phyloP scores from a whole-genome alignment of 2,113 vertebrate genomes.

The Chauna torquata region DNA sequence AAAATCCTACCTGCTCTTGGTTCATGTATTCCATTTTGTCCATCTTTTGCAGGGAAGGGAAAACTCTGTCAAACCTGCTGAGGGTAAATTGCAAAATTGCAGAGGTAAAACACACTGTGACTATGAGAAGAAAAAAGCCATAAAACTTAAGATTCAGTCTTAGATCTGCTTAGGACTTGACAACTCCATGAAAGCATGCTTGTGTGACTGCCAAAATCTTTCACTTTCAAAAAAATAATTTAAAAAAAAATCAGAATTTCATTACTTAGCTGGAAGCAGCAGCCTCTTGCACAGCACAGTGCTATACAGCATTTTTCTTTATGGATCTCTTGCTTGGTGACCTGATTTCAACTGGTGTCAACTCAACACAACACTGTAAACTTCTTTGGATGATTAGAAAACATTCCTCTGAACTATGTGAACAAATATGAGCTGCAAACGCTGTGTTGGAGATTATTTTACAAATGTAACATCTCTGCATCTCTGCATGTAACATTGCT shows the following conservation, averaged over 20 bases:
- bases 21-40: background rate
- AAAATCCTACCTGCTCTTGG: background rate
- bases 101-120: background rate
- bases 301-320: background rate
- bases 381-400: constrained; percentile 6
- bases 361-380: background rate
- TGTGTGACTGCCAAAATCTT: constrained; percentile 6
- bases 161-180: constrained; percentile 27
- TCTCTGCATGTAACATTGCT: background rate
- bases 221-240: background rate
- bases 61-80: background rate
- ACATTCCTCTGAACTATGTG: constrained; percentile 3
- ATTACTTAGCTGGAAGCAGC: constrained; percentile 1
- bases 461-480: background rate
- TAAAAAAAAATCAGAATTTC: background rate
- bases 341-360: constrained; percentile 10
- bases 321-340: constrained; percentile 17
- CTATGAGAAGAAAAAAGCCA: background rate
- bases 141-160: constrained; percentile 21
- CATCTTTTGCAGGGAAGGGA: background rate
- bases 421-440: constrained; percentile 17
- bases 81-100: background rate
- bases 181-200: constrained; percentile 4
- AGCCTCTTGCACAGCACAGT: background rate
- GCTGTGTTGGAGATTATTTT: background rate